Evolutionary conservation across 2,888 invertebrate species (phyloP).

Genomic region (Tortricodes alternella): DNA sequence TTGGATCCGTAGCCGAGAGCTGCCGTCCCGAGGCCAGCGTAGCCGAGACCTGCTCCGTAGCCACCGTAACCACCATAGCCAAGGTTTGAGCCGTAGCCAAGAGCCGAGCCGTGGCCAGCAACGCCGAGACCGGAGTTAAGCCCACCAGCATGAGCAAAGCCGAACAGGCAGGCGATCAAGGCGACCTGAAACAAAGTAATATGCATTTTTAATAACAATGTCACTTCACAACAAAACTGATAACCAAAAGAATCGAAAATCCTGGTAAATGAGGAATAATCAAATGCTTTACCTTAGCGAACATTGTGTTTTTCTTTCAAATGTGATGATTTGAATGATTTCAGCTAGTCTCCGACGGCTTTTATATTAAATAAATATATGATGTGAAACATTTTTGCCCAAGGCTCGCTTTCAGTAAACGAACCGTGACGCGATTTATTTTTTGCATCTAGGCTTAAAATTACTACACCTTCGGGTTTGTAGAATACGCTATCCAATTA

Average conservation of each 20-base stretch:
- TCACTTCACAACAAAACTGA: too few species aligned
- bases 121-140: too few species aligned
- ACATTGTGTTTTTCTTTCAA: conserved; percentile 56
- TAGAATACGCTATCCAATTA: conserved; percentile 5
- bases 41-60: too few species aligned
- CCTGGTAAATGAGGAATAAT: too few species aligned
- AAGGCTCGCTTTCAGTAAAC: conserved; percentile 60
- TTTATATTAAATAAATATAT: conserved; percentile 60
- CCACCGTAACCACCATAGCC: too few species aligned
- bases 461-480: conserved; percentile 16
- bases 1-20: too few species aligned
- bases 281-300: conserved; percentile 55
- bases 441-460: conserved; percentile 9
- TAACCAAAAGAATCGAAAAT: too few species aligned
- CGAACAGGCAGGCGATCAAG: conserved; percentile 51
- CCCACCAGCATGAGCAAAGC: conserved; percentile 43
- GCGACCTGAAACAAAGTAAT: conserved; percentile 46
- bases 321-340: conserved; percentile 55
- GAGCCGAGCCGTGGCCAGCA: too few species aligned
- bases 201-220: too few species aligned
- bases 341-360: conserved; percentile 52
- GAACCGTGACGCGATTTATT: conserved; percentile 60
- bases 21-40: too few species aligned
- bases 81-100: too few species aligned
- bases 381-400: conserved; percentile 51